Conservation (phyloP, 2,888 invertebrate genomes). For the Lasioglossum pauxillum region DNA sequence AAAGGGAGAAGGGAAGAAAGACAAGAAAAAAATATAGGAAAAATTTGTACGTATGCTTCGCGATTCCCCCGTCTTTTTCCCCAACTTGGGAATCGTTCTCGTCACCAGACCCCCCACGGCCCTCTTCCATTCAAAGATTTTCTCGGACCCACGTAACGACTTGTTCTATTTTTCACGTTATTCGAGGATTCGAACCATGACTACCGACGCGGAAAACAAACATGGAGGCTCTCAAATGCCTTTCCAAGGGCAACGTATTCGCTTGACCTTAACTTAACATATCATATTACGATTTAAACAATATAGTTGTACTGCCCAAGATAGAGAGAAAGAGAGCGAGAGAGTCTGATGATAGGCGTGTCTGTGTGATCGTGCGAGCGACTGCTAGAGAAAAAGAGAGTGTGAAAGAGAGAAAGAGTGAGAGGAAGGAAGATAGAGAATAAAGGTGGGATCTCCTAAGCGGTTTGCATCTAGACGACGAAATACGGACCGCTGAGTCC, state of each 20-base stretch:
- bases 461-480: too few species aligned
- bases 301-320: slow-evolving; percentile 59
- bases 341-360: neutral
- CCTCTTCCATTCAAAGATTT: slow-evolving; percentile 9
- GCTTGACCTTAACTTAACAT: slow-evolving; percentile 64
- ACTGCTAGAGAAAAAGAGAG: slow-evolving; percentile 1
- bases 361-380: neutral
- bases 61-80: slow-evolving; percentile 7
- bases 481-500: too few species aligned
- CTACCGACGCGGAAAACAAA: slow-evolving; percentile 36
- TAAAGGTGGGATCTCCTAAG: too few species aligned
- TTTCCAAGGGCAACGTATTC: slow-evolving; percentile 58
- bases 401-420: neutral
- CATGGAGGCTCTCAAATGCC: slow-evolving; percentile 58
- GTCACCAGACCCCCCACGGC: slow-evolving; percentile 1
- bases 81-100: slow-evolving; percentile 26
- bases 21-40: neutral
- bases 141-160: slow-evolving; percentile 5
- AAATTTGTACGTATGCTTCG: neutral
- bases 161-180: slow-evolving; percentile 11
- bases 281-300: slow-evolving; percentile 59
- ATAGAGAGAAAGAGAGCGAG: slow-evolving; percentile 6
- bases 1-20: neutral
- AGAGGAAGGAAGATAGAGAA: too few species aligned
- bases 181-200: slow-evolving; percentile 40